These are phyloP conservation scores for Ramphastos sulfuratus DNA, from an alignment of 2,113 vertebrate species.

Conservation along the genomic window DNA sequence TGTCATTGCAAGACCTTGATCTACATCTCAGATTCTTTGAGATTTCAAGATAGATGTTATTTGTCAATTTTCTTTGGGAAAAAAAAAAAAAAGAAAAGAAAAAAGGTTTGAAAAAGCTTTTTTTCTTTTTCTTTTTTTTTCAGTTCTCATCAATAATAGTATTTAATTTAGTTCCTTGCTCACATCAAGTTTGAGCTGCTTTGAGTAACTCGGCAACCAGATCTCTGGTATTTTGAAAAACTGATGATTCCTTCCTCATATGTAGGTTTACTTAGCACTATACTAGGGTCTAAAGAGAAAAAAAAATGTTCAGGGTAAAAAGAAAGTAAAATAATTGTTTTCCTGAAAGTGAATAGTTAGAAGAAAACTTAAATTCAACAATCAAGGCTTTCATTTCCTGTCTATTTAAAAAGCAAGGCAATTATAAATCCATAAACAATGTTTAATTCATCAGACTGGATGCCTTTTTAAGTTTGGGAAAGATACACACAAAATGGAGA, in stretches of 20 bases:
- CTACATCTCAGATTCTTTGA: background rate
- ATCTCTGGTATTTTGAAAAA: background rate
- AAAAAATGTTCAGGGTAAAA: background rate
- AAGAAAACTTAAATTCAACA: background rate
- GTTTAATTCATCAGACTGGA: background rate
- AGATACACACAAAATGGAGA: background rate
- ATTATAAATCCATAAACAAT: background rate
- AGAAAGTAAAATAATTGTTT: background rate
- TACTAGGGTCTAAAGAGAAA: background rate
- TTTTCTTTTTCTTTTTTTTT: background rate
- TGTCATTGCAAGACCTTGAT: no score
- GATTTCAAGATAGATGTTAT: background rate
- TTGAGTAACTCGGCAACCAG: background rate
- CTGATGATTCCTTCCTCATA: background rate
- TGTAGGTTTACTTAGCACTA: background rate
- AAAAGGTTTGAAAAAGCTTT: background rate
- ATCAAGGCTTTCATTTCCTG: background rate
- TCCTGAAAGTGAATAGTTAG: background rate
- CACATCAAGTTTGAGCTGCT: background rate
- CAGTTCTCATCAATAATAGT: background rate
- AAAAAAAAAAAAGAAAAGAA: no score
- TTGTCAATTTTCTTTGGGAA: no score
- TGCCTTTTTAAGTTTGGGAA: background rate
- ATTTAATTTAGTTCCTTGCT: background rate
- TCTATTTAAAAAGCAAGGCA: background rate